Evolutionary conservation across 2,888 invertebrate species (phyloP).

Genomic region (Caradrina clavipalpis): DNA sequence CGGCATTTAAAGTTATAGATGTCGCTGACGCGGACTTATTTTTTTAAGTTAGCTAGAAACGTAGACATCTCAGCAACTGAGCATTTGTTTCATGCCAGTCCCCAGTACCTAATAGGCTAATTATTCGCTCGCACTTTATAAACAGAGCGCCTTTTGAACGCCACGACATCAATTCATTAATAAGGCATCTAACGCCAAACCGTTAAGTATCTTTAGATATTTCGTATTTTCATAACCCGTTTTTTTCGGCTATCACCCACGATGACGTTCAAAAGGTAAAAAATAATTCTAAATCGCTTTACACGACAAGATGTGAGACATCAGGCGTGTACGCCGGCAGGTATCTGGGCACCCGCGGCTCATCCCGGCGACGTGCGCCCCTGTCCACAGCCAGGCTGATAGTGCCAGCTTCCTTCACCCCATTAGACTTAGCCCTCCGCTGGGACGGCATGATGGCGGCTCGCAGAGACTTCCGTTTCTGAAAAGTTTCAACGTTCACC

Average conservation of each 20-base stretch:
- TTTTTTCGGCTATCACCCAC: background rate
- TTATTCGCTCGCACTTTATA: slow-evolving; percentile 25
- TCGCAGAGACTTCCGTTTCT: slow-evolving; percentile 97
- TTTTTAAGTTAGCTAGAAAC: background rate
- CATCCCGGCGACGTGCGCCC: slow-evolving; percentile 92
- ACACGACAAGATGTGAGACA: slow-evolving; percentile 95
- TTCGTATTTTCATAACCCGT: background rate
- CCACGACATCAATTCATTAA: background rate
- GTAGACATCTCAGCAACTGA: background rate
- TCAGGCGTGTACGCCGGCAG: slow-evolving; percentile 95
- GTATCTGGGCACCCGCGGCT: slow-evolving; percentile 93
- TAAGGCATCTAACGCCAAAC: background rate
- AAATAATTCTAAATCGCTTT: slow-evolving; percentile 48
- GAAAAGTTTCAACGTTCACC: slow-evolving; percentile 74
- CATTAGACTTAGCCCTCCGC: slow-evolving; percentile 94
- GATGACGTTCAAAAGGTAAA: slow-evolving; percentile 20
- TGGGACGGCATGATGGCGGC: slow-evolving; percentile 95
- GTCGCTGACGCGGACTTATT: background rate
- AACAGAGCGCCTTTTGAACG: slow-evolving; percentile 19
- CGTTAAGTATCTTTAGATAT: background rate
- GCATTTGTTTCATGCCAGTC: background rate
- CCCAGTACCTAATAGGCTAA: background rate
- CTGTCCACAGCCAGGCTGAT: slow-evolving; percentile 95
- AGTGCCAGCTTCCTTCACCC: slow-evolving; percentile 94
- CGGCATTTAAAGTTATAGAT: background rate